Percentiles rank a stretch among this genome's conserved stretches.
phyloP scores from a whole-genome alignment of 2,888 invertebrate species.

The Acronicta alni region DNA sequence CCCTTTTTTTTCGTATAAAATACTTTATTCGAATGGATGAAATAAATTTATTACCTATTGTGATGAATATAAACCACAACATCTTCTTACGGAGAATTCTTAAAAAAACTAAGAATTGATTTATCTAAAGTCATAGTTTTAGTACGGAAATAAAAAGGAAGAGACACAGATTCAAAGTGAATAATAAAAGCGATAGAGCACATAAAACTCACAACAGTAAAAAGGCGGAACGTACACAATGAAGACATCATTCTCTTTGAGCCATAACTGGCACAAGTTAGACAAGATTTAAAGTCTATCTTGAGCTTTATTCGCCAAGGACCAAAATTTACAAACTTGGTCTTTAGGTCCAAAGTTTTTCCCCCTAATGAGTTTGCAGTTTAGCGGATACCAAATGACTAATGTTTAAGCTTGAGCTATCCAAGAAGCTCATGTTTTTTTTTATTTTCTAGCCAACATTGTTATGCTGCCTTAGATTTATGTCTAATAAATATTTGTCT shows the following conservation, averaged over 20 bases:
- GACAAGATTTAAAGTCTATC: slow-evolving; percentile 2
- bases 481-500: slow-evolving; percentile 2
- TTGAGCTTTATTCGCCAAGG: slow-evolving; percentile 1
- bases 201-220: slow-evolving; percentile 38
- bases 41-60: neutral
- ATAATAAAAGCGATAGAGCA: slow-evolving; percentile 21
- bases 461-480: neutral
- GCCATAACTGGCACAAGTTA: slow-evolving; percentile 18
- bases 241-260: slow-evolving; percentile 16
- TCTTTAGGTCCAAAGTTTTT: slow-evolving; percentile 8
- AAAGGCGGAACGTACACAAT: slow-evolving; percentile 29
- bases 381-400: neutral
- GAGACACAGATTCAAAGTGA: slow-evolving; percentile 18
- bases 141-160: slow-evolving; percentile 22
- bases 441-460: neutral
- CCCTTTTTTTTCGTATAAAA: too few relatives aligned
- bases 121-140: neutral
- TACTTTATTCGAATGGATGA: too few relatives aligned
- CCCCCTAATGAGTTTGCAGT: neutral
- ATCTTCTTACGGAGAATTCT: neutral
- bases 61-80: neutral
- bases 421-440: too few relatives aligned
- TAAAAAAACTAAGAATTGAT: neutral
- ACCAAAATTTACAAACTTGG: slow-evolving; percentile 24
- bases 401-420: too few relatives aligned